These are phyloP conservation scores for Daboia siamensis DNA, from an alignment of 2,113 vertebrate genomes.

Conservation along the genomic window DNA sequence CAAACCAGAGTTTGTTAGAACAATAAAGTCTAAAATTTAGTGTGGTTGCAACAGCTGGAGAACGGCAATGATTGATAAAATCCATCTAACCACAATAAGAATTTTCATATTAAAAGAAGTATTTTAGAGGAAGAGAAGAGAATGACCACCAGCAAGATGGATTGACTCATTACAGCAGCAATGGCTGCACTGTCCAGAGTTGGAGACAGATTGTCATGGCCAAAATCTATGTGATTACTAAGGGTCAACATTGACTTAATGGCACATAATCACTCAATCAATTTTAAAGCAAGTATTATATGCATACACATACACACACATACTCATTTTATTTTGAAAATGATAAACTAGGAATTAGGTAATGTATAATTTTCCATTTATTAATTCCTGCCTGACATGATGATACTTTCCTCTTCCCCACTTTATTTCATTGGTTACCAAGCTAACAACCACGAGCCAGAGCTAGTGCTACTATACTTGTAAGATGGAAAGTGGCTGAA, in stretches of 20 bases:
- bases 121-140: background rate
- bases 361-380: background rate
- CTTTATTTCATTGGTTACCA: background rate
- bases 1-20: background rate
- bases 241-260: background rate
- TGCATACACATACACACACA: background rate
- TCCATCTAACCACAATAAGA: background rate
- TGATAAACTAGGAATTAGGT: background rate
- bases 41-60: background rate
- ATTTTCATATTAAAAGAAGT: background rate
- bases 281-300: background rate
- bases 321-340: background rate
- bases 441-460: background rate
- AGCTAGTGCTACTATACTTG: background rate
- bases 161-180: background rate
- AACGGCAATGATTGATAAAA: background rate
- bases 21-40: background rate
- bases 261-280: background rate
- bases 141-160: background rate
- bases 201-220: background rate
- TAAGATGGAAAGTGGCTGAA: background rate
- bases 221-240: background rate
- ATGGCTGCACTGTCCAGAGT: background rate
- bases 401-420: background rate
- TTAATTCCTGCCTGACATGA: background rate